Evolutionary conservation across 2,113 vertebrate genomes (phyloP), one percentile per base, ranked within the genome.

Genomic region (Tympanuchus pallidicinctus): DNA sequence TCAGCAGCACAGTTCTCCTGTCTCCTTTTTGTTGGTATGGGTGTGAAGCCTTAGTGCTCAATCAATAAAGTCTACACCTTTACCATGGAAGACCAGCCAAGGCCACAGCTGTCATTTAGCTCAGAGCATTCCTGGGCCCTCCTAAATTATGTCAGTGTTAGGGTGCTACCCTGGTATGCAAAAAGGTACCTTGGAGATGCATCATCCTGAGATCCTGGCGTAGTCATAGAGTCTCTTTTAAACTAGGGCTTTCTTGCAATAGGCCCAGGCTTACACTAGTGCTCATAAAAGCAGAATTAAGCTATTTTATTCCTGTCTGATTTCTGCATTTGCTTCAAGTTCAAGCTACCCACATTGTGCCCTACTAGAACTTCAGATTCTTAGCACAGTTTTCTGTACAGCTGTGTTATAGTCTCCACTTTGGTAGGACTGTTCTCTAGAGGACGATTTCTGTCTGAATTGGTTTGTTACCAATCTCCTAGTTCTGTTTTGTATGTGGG

Each of bases 261-360:
- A 65, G 67, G 11, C 69, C 30, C 73, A 84, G 18, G 13, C 93
- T 90, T 67, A 67, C 21, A 59, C 9, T 27, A 86, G 4, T 4
- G 45, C 43, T 69, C 34, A 36, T 6, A 0, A 70, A 5, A 77
- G 13, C 5, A 87, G 19, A 87, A 56, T 6, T 14, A 6, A 36
- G 6, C 6, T 4, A 18, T 38, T 48, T 34, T 38, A 69, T 77
- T 66, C 1, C 28, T 77, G 76, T 86, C 63, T 54, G 10, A 67
- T 86, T 74, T 34, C 59, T 76, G n/a, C 71, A 83, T 60, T 94
- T 79, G 34, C 57, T 92, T 92, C 59, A 74, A 79, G 67, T 50
- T 84, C 61, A 25, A 50, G 50, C 42, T 93, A 20, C 38, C 34
- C 63, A 71, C 34, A 65, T 75, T 73, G 8, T n/a, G 64, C 13